These are phyloP conservation scores for Stegostoma tigrinum DNA, from an alignment of 2,113 vertebrate species.

Conservation along the genomic window DNA sequence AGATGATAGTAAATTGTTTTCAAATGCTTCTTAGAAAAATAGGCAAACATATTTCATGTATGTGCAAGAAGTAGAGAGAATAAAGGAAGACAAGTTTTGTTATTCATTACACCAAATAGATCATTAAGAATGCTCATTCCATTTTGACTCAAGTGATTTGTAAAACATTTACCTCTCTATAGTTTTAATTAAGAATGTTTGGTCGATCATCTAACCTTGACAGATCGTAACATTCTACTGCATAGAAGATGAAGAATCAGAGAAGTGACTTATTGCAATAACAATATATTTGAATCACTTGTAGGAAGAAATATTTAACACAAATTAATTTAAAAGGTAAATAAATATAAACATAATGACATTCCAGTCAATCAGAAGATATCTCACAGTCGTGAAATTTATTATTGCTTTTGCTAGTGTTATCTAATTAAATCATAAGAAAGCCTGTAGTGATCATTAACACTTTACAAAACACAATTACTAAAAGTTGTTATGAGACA, in stretches of 20 bases:
- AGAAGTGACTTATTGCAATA: not conserved
- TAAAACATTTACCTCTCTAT: not conserved
- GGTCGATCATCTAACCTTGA: not conserved
- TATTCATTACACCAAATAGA: conserved; percentile 19
- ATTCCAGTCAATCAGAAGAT: not conserved
- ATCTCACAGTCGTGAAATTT: not conserved
- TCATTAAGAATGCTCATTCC: conserved; percentile 22
- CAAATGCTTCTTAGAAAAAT: not conserved
- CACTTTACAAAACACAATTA: not conserved
- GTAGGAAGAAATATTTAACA: not conserved
- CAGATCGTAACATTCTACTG: not conserved
- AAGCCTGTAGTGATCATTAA: not conserved
- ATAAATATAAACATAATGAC: not conserved
- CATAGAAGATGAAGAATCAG: conserved; percentile 22
- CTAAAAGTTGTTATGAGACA: not conserved
- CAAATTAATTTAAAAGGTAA: not conserved
- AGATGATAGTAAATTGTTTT: not conserved
- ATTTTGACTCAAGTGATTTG: conserved; percentile 27
- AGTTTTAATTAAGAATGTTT: not conserved
- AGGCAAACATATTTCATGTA: conserved; percentile 18
- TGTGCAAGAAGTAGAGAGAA: not conserved
- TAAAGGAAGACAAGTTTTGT: conserved; percentile 8
- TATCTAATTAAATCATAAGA: not conserved
- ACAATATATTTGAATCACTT: not conserved
- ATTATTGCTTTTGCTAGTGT: not conserved